These are phyloP conservation scores for Dorcus parallelipipedus DNA, from an alignment of 2,888 invertebrate genomes.

Conservation along the genomic window DNA sequence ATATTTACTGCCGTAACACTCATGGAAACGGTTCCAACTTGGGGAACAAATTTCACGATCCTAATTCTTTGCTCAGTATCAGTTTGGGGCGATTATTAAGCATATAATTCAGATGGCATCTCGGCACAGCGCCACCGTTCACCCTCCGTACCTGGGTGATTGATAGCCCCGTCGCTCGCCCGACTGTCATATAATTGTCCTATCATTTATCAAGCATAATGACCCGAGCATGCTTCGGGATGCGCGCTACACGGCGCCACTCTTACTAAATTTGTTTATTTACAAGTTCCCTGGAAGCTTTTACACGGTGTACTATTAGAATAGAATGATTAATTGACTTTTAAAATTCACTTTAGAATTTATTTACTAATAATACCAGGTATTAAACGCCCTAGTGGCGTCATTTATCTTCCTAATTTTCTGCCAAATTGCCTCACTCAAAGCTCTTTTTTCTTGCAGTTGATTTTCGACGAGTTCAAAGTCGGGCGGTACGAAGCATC, in stretches of 20 bases:
- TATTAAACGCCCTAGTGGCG: too few relatives aligned
- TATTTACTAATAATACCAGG: too few relatives aligned
- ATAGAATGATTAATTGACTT: constrained; percentile 10
- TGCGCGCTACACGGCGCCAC: constrained; percentile 17
- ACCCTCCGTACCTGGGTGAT: constrained; percentile 17
- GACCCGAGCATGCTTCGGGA: constrained; percentile 31
- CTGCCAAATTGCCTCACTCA: background rate
- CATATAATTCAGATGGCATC: constrained; percentile 18
- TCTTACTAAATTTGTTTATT: constrained; percentile 26
- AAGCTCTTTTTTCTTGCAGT: constrained; percentile 44
- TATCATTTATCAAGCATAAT: constrained; percentile 44
- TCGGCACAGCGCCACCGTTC: background rate
- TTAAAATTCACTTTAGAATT: background rate
- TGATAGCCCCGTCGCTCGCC: constrained; percentile 19
- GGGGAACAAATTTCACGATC: constrained; percentile 4
- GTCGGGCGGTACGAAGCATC: constrained; percentile 78
- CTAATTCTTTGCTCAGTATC: constrained; percentile 4
- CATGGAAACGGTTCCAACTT: too few relatives aligned
- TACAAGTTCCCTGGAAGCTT: constrained; percentile 2
- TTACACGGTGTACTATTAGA: constrained; percentile 8
- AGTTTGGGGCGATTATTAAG: constrained; percentile 18
- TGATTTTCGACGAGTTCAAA: constrained; percentile 85
- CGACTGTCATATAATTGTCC: constrained; percentile 42
- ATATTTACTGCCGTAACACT: too few relatives aligned
- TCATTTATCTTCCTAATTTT: too few relatives aligned